phyloP scores from a whole-genome alignment of 2,113 vertebrate species.

The Salvator merianae region DNA sequence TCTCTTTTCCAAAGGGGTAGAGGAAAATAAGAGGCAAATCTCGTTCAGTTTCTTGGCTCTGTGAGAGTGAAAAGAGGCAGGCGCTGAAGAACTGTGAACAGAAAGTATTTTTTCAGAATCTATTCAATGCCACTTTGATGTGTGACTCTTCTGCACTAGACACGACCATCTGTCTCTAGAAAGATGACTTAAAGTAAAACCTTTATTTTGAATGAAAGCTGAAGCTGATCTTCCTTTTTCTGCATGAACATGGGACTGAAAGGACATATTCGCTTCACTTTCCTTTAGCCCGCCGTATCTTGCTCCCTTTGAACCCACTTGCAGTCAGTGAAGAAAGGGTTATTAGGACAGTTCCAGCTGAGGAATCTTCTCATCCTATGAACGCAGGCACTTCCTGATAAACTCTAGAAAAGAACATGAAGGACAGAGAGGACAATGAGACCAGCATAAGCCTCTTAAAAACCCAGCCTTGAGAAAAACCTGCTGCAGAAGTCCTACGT shows the following conservation, averaged over 20 bases:
- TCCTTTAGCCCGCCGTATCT: neutral
- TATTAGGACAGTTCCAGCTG: neutral
- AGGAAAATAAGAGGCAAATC: neutral
- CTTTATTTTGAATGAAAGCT: neutral
- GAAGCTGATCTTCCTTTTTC: neutral
- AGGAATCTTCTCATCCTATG: rapidly evolving
- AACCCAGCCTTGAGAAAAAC: neutral
- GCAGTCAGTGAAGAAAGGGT: neutral
- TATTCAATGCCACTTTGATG: rapidly evolving
- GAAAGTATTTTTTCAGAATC: neutral
- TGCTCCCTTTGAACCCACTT: neutral
- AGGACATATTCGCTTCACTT: neutral
- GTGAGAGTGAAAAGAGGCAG: rapidly evolving
- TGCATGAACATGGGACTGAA: rapidly evolving
- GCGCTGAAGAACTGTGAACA: neutral
- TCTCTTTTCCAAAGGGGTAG: neutral
- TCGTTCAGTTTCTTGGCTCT: neutral
- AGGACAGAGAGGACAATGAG: rapidly evolving
- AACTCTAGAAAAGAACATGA: constrained; percentile 5
- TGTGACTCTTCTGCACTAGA: neutral
- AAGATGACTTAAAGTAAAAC: neutral
- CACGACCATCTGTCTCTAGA: rapidly evolving
- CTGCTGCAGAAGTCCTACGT: neutral
- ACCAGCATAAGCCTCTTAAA: constrained; percentile 11
- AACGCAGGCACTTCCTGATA: constrained; percentile 12